Conservation (phyloP, 2,888 invertebrate species). For the Homarus gammarus region DNA sequence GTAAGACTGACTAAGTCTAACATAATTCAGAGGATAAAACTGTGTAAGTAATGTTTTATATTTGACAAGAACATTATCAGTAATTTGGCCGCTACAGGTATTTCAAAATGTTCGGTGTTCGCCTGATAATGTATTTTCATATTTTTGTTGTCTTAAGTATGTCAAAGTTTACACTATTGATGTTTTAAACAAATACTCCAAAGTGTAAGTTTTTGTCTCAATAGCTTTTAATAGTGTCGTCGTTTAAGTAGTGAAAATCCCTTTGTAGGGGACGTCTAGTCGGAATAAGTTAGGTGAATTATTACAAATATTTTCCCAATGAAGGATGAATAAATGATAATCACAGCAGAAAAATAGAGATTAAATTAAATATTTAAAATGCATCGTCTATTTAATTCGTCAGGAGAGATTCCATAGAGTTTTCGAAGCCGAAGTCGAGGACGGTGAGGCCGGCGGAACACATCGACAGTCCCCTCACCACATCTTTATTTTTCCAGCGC, state of each 20-base stretch:
- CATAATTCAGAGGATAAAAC: no score
- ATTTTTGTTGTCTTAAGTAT: neutral
- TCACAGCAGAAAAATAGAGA: no score
- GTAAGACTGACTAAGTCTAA: no score
- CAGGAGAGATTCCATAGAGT: neutral
- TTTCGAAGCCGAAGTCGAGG: conserved; percentile 18
- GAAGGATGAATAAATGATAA: no score
- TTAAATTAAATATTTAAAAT: no score
- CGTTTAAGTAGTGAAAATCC: neutral
- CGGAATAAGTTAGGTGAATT: neutral
- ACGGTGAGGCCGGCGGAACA: conserved; percentile 6
- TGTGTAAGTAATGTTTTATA: no score
- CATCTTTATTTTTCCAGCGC: conserved; percentile 59
- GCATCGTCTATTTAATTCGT: neutral
- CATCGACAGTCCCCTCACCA: conserved; percentile 52
- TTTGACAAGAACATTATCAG: no score
- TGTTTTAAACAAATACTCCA: neutral
- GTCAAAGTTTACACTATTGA: neutral
- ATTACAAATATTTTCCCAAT: neutral
- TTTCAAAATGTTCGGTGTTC: no score
- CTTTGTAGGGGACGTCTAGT: neutral
- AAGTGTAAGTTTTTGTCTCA: neutral
- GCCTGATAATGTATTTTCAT: no score
- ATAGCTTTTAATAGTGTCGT: neutral
- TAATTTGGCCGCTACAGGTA: no score